These are phyloP conservation scores for Melanerpes formicivorus DNA, from an alignment of 2,113 vertebrate species.

Conservation along the genomic window DNA sequence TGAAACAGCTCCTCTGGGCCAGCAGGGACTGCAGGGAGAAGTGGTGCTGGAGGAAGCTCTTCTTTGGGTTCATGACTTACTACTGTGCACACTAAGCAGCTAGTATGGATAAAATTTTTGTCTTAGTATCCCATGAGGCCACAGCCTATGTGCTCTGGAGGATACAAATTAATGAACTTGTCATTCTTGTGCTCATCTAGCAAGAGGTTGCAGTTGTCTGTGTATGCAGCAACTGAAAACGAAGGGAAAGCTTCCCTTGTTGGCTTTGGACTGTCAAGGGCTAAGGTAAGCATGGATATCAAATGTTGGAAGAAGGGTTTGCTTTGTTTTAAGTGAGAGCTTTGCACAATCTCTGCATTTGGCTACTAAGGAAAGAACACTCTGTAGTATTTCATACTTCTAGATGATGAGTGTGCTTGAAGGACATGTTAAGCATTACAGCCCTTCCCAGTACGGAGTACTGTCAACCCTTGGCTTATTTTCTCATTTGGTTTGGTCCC, in stretches of 20 bases:
- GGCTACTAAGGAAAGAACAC: neutral
- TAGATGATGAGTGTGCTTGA: neutral
- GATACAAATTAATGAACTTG: neutral
- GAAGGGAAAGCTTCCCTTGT: neutral
- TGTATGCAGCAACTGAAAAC: neutral
- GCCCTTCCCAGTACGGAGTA: neutral
- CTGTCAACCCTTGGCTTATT: neutral
- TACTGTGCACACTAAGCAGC: neutral
- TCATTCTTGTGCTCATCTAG: neutral
- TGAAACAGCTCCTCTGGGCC: neutral
- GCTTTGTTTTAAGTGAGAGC: neutral
- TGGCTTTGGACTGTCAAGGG: neutral
- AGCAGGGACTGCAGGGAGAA: accelerated
- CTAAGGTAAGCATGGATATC: neutral
- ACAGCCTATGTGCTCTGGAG: neutral
- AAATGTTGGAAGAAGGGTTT: neutral
- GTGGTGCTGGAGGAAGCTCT: neutral
- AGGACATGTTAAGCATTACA: neutral
- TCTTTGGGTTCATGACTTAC: neutral
- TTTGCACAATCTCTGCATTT: neutral
- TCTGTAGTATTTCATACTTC: neutral
- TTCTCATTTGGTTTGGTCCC: neutral
- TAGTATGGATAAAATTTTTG: accelerated
- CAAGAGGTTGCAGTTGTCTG: neutral
- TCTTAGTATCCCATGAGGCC: neutral